phyloP scores from a whole-genome alignment of 2,888 invertebrate species.

The Capitulum mitella region DNA sequence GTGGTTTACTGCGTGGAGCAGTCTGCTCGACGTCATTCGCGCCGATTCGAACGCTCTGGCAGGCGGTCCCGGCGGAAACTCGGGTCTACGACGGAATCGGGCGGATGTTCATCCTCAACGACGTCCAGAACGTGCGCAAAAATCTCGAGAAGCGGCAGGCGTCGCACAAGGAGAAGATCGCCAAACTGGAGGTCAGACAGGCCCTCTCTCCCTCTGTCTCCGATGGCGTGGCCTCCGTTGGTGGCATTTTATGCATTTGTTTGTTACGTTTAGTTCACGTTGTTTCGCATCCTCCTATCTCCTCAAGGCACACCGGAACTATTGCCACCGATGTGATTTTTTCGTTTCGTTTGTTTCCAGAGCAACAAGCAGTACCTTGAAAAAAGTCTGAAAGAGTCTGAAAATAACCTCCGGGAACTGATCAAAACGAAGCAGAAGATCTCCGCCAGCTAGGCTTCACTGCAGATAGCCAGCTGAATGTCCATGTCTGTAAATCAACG shows the following conservation, averaged over 20 bases:
- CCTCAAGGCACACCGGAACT: too few relatives aligned
- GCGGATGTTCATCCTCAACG: background rate
- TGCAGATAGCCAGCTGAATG: too few relatives aligned
- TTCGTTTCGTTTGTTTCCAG: background rate
- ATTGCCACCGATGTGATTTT: too few relatives aligned
- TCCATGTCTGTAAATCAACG: too few relatives aligned
- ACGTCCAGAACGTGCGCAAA: background rate
- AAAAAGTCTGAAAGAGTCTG: background rate
- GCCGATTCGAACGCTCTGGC: too few relatives aligned
- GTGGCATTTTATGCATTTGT: too few relatives aligned
- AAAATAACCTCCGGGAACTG: background rate
- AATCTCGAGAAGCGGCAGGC: background rate
- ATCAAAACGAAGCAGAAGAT: background rate
- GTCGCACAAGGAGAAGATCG: background rate
- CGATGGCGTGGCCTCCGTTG: too few relatives aligned
- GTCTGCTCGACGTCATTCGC: too few relatives aligned
- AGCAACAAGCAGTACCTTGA: background rate
- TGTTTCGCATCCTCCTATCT: too few relatives aligned
- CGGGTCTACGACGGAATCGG: background rate
- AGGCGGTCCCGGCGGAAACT: background rate
- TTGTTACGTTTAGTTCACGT: too few relatives aligned
- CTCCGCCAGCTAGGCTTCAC: background rate
- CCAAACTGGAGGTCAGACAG: background rate
- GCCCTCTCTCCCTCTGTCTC: too few relatives aligned
- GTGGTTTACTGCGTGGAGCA: too few relatives aligned